A percentile compares a stretch with the other conserved stretches of the same genome.
Conservation (phyloP, 2,888 invertebrate genomes). For the Dorcus parallelipipedus region DNA sequence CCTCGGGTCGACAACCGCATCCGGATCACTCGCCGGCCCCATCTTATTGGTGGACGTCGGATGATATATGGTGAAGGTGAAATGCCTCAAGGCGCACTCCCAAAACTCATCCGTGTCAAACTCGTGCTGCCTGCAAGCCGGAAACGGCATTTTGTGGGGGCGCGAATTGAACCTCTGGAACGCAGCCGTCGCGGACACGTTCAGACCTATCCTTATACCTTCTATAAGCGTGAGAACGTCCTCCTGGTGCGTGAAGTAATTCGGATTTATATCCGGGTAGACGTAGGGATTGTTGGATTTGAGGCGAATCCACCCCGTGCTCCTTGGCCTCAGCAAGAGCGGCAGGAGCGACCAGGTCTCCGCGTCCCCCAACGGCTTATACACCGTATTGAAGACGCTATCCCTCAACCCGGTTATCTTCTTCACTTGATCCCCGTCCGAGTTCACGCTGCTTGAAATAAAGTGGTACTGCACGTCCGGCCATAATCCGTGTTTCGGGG, state of each 20-base stretch:
- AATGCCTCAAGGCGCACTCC: slow-evolving; percentile 80
- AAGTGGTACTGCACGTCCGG: slow-evolving; percentile 88
- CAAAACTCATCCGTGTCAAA: slow-evolving; percentile 81
- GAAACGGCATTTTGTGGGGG: slow-evolving; percentile 75
- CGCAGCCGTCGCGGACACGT: slow-evolving; percentile 73
- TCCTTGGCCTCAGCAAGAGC: slow-evolving; percentile 77
- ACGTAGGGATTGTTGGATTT: slow-evolving; percentile 76
- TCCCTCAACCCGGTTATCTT: slow-evolving; percentile 70
- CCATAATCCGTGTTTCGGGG: slow-evolving; percentile 72
- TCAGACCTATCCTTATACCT: slow-evolving; percentile 80
- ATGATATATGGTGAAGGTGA: slow-evolving; percentile 79
- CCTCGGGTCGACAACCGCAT: slow-evolving; percentile 77
- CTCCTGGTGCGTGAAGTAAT: slow-evolving; percentile 83
- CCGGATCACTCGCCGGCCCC: slow-evolving; percentile 73
- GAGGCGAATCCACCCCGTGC: slow-evolving; percentile 82
- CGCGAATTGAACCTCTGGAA: slow-evolving; percentile 79
- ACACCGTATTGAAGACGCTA: slow-evolving; percentile 79
- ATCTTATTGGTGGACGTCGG: slow-evolving; percentile 84
- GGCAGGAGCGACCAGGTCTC: slow-evolving; percentile 86
- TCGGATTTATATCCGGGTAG: slow-evolving; percentile 84
- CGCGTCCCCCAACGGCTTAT: slow-evolving; percentile 72
- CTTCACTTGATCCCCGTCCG: slow-evolving; percentile 75
- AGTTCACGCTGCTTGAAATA: slow-evolving; percentile 78
- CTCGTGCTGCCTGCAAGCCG: slow-evolving; percentile 71
- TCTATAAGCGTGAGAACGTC: slow-evolving; percentile 78